Evolutionary conservation across 2,888 invertebrate species (phyloP), one percentile per base, ranked within the genome.

Genomic region (Metopia argyrocephala): DNA sequence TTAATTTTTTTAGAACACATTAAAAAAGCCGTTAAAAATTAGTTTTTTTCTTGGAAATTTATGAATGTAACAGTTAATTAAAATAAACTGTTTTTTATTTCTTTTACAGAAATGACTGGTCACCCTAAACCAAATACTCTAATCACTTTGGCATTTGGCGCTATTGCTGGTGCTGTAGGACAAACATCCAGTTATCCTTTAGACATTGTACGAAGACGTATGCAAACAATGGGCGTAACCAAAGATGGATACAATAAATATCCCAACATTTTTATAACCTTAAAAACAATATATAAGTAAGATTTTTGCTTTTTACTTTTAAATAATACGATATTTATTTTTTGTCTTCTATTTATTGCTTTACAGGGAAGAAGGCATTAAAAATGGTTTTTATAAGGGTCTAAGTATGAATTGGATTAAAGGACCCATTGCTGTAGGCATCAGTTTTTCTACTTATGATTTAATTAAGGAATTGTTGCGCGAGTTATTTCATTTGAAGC

Each of bases 401-500:
- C 93, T 99, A n/a, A 97, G 97, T 85, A 97, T 99, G 97, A 99
- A 99, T 91, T 99, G 98, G 98, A 95, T 99, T 68, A 96, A 96
- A 89, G 96, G 96, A 0, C 96, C 96, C 6, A 94, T 96, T 66
- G 95, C 96, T 0, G 96, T 96, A 9, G 99, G 99, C 76, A 97
- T 99, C 86, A 98, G 98, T 86, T 99, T 98, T 91, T 96, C 97
- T 3, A 96, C 97, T 0, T 98, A 98, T 91, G 98, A 99, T 90
- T 92, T 93, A 54, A 93, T 95, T 78, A 94, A 94, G 84, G 92
- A 93, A 71, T 89, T 92, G 7, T 91, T 95, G 27, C 90, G 94
- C 83, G 91, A 91, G 84, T 74, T 90, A 71, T 87, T 88, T 50
- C 89, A 89, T 76, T 85, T 88, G 25, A 89, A 89, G 75, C 87